Base-by-base conservation (phyloP, 1,140 invertebrate species). In the Sminthurides bifidus region DNA sequence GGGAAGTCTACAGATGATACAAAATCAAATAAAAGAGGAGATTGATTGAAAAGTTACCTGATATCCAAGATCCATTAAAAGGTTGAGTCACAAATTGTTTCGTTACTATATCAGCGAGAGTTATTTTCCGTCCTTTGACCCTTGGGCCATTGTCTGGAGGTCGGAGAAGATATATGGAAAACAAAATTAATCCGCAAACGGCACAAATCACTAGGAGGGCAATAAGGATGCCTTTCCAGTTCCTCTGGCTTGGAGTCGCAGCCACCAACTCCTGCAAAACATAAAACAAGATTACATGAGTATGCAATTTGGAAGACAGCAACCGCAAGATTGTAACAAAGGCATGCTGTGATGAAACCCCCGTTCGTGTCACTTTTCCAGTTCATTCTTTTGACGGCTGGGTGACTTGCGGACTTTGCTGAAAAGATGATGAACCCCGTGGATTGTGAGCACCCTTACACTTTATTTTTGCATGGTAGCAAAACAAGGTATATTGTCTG, bases 171-270 rank as follows among this genome's bases (percentile, higher is more conserved):
- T 90, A 80, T 65, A 92, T 87, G 66, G 87, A 87, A 68, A 87
- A 83, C 53, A 88, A 77, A 35, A 92, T 91, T 59, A 92, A 77
- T 19, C 83, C 83, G 60, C 87, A 81, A 10, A 93, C 87, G 4
- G 83, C 79, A 14, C 84, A 77, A 56, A 93, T 92, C 26, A 92
- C 89, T 52, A 92, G 72, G 29, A 92, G 74, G 0, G 90, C 87
- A 55, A 92, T 92, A 54, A 84, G 79, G 57, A 92, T 91, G 14
- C 89, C 88, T 27, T 85, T 79, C 87, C 88, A 92, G 74, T 93
- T 92, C 38, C 84, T 74, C 66, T 86, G 80, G 54, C 79, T 84
- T n/a, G 84, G 82, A 17, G 83, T 83, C 21, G 81, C 77, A 17
- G 81, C 82, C 51, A 85, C 85, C 66, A 89, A 69, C 70, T 90